Percentiles rank a stretch among this genome's conserved stretches.
Conservation (phyloP, 2,888 invertebrate genomes). For the Machimus rusticus region DNA sequence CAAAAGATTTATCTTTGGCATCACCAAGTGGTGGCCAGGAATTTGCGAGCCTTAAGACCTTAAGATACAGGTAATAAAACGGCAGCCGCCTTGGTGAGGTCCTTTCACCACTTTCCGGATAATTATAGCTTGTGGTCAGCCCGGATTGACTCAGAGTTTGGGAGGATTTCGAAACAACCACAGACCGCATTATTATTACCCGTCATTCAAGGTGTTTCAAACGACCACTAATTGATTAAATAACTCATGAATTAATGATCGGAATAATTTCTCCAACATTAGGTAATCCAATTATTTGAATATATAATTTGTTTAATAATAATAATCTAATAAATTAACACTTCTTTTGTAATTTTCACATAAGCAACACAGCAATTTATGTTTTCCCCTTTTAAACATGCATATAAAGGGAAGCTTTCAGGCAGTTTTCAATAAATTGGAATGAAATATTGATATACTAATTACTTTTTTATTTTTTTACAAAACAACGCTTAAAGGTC, state of each 20-base stretch:
- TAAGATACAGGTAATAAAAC: background rate
- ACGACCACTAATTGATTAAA: background rate
- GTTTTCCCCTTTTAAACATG: no score
- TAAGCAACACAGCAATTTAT: no score
- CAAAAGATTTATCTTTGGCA: background rate
- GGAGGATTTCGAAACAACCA: background rate
- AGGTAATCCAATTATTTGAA: background rate
- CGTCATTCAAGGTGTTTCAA: background rate
- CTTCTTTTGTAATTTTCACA: no score
- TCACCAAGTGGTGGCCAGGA: background rate
- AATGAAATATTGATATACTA: no score
- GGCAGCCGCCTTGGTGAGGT: background rate
- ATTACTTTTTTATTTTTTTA: no score
- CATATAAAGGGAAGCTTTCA: no score
- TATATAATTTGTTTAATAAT: no score
- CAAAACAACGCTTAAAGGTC: no score
- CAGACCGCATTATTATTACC: background rate
- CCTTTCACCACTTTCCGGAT: background rate
- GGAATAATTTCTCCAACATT: background rate
- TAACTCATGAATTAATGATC: background rate
- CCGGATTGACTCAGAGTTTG: constrained; percentile 1
- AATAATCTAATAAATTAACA: no score
- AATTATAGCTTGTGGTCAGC: background rate
- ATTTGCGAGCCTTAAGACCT: background rate
- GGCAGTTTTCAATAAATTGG: no score